Evolutionary conservation across 2,888 invertebrate species (phyloP).

Genomic region (Halocaridina rubra): DNA sequence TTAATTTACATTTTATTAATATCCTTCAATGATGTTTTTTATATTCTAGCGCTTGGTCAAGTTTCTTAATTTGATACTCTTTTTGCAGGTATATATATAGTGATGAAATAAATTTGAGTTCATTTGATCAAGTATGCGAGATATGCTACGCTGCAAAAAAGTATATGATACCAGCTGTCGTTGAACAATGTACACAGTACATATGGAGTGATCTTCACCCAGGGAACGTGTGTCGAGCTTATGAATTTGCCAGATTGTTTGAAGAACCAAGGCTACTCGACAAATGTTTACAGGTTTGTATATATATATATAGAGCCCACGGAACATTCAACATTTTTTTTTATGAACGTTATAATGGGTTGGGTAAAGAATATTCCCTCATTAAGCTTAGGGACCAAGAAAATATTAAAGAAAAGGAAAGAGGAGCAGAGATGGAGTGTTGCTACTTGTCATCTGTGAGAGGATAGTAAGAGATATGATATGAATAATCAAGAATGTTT

Average conservation of each 20-base stretch:
- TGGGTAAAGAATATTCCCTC: too few relatives aligned
- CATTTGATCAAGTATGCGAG: slow-evolving; percentile 88
- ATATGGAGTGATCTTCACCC: slow-evolving; percentile 85
- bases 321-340: too few relatives aligned
- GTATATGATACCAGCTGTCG: slow-evolving; percentile 85
- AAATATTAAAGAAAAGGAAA: too few relatives aligned
- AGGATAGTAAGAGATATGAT: too few relatives aligned
- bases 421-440: too few relatives aligned
- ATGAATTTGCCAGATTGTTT: slow-evolving; percentile 86
- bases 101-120: slow-evolving; percentile 81
- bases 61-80: background rate
- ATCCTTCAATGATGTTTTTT: background rate
- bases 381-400: too few relatives aligned
- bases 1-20: background rate
- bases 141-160: slow-evolving; percentile 89
- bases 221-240: slow-evolving; percentile 85
- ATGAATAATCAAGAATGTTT: too few relatives aligned
- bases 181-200: slow-evolving; percentile 84
- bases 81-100: slow-evolving; percentile 81
- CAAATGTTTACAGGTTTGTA: slow-evolving; percentile 79
- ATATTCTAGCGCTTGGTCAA: background rate
- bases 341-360: too few relatives aligned
- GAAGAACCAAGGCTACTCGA: slow-evolving; percentile 85
- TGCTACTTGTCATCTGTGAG: too few relatives aligned
- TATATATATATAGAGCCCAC: too few relatives aligned